Evolutionary conservation across 2,113 vertebrate genomes (phyloP).

Genomic region (Grantiella picta): DNA sequence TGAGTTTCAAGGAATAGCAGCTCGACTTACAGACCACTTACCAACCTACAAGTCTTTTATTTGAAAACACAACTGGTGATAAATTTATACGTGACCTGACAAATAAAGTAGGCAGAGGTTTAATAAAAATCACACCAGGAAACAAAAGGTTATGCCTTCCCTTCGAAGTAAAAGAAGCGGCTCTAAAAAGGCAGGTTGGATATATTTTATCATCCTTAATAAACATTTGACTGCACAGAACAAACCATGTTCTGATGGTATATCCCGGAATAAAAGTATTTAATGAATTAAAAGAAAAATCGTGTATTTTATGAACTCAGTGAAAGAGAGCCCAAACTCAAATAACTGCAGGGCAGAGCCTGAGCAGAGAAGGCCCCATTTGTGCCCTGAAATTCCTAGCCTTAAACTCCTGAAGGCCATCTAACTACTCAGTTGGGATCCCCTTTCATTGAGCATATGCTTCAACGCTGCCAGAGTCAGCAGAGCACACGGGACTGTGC

Average conservation of each 20-base stretch:
- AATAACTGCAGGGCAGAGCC: background rate
- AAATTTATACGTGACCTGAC: background rate
- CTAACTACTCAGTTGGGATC: background rate
- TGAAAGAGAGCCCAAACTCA: background rate
- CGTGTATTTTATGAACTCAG: background rate
- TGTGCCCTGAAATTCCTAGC: background rate
- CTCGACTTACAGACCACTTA: background rate
- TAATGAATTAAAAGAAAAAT: background rate
- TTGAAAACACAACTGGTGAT: background rate
- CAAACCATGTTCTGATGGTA: background rate
- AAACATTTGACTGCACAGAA: background rate
- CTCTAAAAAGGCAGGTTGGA: background rate
- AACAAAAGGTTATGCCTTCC: background rate
- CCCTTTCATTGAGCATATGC: background rate
- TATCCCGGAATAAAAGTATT: background rate
- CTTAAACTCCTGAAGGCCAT: background rate
- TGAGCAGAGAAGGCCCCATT: background rate
- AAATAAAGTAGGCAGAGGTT: slow-evolving; percentile 3
- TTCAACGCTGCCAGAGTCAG: rapidly evolving
- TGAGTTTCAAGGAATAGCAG: slow-evolving; percentile 31
- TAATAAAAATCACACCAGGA: slow-evolving; percentile 20
- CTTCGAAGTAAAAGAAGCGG: background rate
- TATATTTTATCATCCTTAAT: background rate
- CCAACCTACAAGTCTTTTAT: slow-evolving; percentile 9
- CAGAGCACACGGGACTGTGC: background rate